phyloP scores from a whole-genome alignment of 2,113 vertebrate species.

The Pavo muticus region DNA sequence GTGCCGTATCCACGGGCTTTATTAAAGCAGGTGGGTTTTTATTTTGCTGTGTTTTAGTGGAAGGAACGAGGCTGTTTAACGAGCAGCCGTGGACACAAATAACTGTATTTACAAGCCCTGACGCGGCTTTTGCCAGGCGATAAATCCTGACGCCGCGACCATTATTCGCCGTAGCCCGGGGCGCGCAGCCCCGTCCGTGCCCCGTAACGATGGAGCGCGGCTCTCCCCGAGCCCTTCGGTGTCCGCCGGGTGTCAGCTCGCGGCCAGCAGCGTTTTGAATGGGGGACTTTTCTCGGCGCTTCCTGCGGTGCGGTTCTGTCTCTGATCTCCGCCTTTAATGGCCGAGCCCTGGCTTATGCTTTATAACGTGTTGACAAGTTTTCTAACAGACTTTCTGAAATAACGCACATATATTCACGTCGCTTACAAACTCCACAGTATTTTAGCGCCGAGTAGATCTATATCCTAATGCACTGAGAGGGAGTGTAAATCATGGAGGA shows the following conservation, averaged over 20 bases:
- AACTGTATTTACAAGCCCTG: constrained; percentile 75
- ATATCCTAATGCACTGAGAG: constrained; percentile 82
- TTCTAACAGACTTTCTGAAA: constrained; percentile 84
- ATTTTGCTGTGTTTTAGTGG: constrained; percentile 54
- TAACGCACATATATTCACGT: constrained; percentile 84
- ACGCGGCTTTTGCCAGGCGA: constrained; percentile 71
- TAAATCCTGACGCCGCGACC: constrained; percentile 44
- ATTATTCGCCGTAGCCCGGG: no score
- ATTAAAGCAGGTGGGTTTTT: constrained; percentile 77
- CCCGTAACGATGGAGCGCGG: background rate
- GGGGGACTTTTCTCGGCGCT: constrained; percentile 72
- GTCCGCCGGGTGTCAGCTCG: constrained; percentile 61
- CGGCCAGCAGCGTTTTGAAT: no score
- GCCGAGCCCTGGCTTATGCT: constrained; percentile 80
- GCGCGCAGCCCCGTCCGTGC: no score
- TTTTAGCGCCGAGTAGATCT: constrained; percentile 82
- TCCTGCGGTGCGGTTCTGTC: constrained; percentile 73
- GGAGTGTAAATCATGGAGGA: constrained; percentile 84
- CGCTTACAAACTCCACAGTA: constrained; percentile 80
- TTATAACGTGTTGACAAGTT: constrained; percentile 86
- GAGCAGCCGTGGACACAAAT: constrained; percentile 56
- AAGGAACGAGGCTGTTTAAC: constrained; percentile 69
- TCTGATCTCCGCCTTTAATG: constrained; percentile 81
- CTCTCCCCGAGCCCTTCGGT: constrained; percentile 70
- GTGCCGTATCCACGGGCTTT: constrained; percentile 73